Base-by-base conservation (phyloP, 2,888 invertebrate genomes). In the Drosophila mimica region DNA sequence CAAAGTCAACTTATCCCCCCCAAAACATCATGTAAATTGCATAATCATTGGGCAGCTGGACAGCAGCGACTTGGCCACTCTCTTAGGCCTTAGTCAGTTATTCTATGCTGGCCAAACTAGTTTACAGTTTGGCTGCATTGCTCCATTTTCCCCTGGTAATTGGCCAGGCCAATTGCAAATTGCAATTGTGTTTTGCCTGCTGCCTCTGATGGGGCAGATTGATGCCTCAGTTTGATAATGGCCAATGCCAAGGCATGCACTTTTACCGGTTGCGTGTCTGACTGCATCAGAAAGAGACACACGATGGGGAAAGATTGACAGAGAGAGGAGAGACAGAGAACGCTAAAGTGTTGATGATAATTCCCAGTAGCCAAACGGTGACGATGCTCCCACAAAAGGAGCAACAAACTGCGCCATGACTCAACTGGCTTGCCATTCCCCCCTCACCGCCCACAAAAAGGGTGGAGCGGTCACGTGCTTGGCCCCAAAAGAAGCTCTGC, bases 181-280 rank as follows among this genome's bases (percentile, higher is more conserved):
- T 83, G 89, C 87, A 86, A 86, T 86, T 89, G 85, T 86, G 79
- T 81, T 79, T 81, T 79, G 74, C 73, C 67, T 61, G 77, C 59
- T 70, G 54, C 38, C 25, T 25, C 25, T 25, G 25, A 25, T 25
- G 25, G 25, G 25, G 25, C 74, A 72, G 79, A 74, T 86, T 81
- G 85, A 88, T 84, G 88, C 85, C 83, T 82, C 79, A 85, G 81
- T 79, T 82, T 79, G 89, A 89, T 87, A 88, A 88, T 87, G 74
- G 77, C 82, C 81, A 81, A 64, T 74, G 74, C 76, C 79, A 78
- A 81, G 83, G 74, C 79, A 75, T 81, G 83, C 83, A 89, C 88
- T 87, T 88, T 89, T 87, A 87, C 88, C 87, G 89, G 87, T 87
- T 82, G 74, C 74, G 60, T 43, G 78, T 71, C 78, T 80, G 77